Conservation (phyloP, 2,888 invertebrate species). For the Chorisops tibialis region DNA sequence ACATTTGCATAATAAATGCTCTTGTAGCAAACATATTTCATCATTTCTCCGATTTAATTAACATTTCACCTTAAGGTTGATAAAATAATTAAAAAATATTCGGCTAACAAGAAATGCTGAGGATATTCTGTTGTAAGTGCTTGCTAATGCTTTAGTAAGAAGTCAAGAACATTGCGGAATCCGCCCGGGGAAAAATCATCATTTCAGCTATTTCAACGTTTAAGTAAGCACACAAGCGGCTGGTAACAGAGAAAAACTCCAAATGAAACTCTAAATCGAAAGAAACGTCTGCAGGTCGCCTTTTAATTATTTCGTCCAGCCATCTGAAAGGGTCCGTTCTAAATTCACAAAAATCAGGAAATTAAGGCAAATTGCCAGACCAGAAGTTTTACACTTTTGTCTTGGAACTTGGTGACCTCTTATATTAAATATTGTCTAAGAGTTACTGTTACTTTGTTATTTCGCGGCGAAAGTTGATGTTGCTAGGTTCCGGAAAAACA, state of each 20-base stretch:
- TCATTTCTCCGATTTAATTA: background rate
- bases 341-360: conserved; percentile 23
- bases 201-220: background rate
- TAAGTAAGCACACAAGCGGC: background rate
- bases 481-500: too few species aligned
- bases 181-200: background rate
- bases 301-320: conserved; percentile 27
- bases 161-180: conserved; percentile 10
- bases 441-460: too few species aligned
- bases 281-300: conserved; percentile 18
- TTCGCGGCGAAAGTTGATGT: too few species aligned
- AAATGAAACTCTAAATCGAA: background rate
- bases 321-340: conserved; percentile 24
- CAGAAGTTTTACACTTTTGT: conserved; percentile 7
- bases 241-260: background rate
- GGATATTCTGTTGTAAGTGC: conserved; percentile 2
- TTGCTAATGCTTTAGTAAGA: conserved; percentile 1
- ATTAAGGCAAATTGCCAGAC: conserved; percentile 24
- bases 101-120: background rate
- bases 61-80: background rate
- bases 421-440: too few species aligned
- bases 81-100: conserved; percentile 8
- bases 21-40: too few species aligned
- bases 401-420: too few species aligned
- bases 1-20: too few species aligned